Percentiles rank a stretch among this genome's conserved stretches.
These are phyloP conservation scores for Adelphocoris suturalis DNA, from an alignment of 2,888 invertebrate species.

Conservation along the genomic window DNA sequence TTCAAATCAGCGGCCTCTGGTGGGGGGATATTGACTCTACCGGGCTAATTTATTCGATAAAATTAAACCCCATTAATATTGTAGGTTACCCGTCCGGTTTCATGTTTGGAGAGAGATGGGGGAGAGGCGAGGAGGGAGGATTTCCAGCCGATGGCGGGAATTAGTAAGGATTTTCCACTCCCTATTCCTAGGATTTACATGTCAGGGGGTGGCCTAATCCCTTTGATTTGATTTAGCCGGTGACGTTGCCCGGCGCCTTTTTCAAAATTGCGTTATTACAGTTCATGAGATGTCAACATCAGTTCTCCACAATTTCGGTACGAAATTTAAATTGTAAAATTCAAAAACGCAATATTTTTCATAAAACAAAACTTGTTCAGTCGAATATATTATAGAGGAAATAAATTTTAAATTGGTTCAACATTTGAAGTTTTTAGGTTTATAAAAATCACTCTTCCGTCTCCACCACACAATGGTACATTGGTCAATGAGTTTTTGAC, in stretches of 20 bases:
- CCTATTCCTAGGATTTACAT: not conserved
- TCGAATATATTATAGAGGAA: no score
- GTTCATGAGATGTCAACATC: not conserved
- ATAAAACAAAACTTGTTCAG: no score
- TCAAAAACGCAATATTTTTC: no score
- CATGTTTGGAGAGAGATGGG: not conserved
- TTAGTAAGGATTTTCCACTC: conserved; percentile 6
- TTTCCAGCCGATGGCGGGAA: conserved; percentile 49
- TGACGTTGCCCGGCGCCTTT: not conserved
- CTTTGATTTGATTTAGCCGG: conserved; percentile 8
- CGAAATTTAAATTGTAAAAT: no score
- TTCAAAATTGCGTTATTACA: not conserved
- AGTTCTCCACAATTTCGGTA: not conserved
- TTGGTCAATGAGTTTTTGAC: no score
- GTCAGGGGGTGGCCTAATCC: not conserved
- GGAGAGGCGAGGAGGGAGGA: not conserved
- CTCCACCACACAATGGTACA: no score
- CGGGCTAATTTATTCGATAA: conserved; percentile 61
- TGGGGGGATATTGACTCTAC: conserved; percentile 55
- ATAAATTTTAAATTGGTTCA: no score
- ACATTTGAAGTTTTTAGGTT: no score
- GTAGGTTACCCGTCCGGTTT: conserved; percentile 41
- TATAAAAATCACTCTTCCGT: no score
- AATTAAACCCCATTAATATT: conserved; percentile 61
- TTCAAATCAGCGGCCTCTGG: conserved; percentile 43